Evolutionary conservation across 2,797 vertebrate genomes (phyloP), one percentile per base, ranked within the genome.

Genomic region (Acomys russatus): DNA sequence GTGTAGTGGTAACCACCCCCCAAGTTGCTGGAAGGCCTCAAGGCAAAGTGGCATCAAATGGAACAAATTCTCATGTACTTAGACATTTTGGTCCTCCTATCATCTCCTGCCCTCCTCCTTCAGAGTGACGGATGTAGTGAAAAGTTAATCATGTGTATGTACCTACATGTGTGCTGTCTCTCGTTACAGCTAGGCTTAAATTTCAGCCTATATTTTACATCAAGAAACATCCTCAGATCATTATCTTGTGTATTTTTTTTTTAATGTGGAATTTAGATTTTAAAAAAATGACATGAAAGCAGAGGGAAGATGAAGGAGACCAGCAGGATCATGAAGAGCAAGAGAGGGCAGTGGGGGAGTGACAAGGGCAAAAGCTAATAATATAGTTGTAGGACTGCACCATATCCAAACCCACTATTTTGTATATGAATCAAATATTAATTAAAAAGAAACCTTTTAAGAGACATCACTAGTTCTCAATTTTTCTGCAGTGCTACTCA

Each of bases 381-480:
- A 74, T 44, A 22, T 28, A 74, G 15, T 22, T 76, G 35, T 14
- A 76, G 20, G 87, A 15, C 3, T 63, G 28, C 23, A 56, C 28
- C 11, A 49, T 49, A 15, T 49, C n/a, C 17, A 89, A 88, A 88
- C 17, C 35, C 56, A 49, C 59, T 76, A 44, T 74, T 63, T 61
- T 63, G n/a, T 2, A 76, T 30, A n/a, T 2, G 33, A 74, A 74
- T 74, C 22, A 30, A 61, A 88, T 74, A 30, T 61, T 88, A 76
- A 63, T 73, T 20, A 11, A 17, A 17, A 73, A 71, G 79, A n/a
- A 61, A 77, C 68, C 80, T 87, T 90, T 93, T 73, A 33, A 68
- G 54, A 90, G 90, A 93, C 17, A 90, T 56, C 64, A 90, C 15
- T 78, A 63, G 15, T 64, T 88, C 73, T 95, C 23, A 82, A 66